Conservation (phyloP, 2,888 invertebrate species). For the Eupithecia vulgata region DNA sequence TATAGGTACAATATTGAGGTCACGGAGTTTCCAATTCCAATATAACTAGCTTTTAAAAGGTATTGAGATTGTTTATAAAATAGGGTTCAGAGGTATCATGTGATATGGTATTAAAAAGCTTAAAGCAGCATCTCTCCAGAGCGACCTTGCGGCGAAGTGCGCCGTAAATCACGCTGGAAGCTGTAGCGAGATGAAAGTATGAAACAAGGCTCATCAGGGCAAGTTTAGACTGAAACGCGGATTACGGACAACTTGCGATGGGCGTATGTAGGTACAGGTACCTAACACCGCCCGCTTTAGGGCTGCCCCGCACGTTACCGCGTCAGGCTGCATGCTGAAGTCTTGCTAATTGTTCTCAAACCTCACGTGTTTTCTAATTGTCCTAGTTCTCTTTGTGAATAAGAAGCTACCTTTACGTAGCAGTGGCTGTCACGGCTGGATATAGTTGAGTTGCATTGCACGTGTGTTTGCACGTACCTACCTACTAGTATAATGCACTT, state of each 20-base stretch:
- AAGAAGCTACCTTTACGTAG: neutral
- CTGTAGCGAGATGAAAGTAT: slow-evolving; percentile 8
- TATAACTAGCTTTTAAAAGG: neutral
- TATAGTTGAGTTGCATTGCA: neutral
- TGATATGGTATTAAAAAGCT: neutral
- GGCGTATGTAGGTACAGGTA: neutral
- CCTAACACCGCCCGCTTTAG: slow-evolving; percentile 20
- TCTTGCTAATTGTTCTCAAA: neutral
- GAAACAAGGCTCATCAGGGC: slow-evolving; percentile 29
- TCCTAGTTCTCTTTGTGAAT: slow-evolving; percentile 5
- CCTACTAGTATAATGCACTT: neutral
- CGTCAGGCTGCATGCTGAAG: neutral
- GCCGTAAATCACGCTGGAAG: slow-evolving; percentile 17
- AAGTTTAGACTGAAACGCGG: slow-evolving; percentile 29
- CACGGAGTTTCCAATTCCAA: neutral
- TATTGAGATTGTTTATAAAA: neutral
- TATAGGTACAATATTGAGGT: neutral
- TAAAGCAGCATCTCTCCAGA: neutral
- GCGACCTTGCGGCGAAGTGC: slow-evolving; percentile 9
- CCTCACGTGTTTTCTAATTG: neutral
- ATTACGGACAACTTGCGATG: slow-evolving; percentile 26
- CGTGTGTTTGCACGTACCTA: neutral
- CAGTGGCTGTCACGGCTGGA: neutral
- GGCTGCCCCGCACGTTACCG: neutral
- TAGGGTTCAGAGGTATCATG: neutral